These are phyloP conservation scores for Aleiodes leptofemur DNA, from an alignment of 2,888 invertebrate genomes.

Conservation along the genomic window DNA sequence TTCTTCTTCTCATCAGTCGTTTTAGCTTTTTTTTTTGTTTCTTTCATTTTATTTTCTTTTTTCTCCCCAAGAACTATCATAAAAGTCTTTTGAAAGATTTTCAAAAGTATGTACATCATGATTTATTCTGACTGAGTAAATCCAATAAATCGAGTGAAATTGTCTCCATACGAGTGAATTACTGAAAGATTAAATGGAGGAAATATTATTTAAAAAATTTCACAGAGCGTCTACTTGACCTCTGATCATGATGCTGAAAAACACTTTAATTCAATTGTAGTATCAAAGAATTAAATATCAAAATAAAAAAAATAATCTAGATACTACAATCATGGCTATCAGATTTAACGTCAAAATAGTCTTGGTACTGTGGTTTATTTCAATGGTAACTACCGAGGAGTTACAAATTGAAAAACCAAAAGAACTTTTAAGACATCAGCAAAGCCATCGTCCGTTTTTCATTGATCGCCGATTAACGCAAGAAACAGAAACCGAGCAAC, in stretches of 20 bases:
- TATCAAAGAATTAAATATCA: not conserved
- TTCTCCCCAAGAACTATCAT: not conserved
- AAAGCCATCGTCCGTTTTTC: slow-evolving; percentile 66
- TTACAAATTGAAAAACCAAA: slow-evolving; percentile 61
- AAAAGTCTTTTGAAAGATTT: slow-evolving; percentile 2
- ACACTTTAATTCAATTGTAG: not conserved
- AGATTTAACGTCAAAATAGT: not conserved
- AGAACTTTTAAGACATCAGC: slow-evolving; percentile 67
- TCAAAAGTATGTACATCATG: not conserved
- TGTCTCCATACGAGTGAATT: not conserved
- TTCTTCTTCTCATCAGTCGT: slow-evolving; percentile 16
- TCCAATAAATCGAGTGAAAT: not conserved
- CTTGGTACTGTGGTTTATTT: slow-evolving; percentile 1
- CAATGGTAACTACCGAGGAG: slow-evolving; percentile 41
- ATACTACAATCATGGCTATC: not conserved
- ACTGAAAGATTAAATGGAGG: slow-evolving; percentile 2
- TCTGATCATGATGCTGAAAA: not conserved
- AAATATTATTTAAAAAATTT: not conserved
- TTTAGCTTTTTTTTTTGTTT: not conserved
- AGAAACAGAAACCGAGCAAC: slow-evolving; percentile 25
- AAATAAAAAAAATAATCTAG: not conserved
- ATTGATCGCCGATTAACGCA: slow-evolving; percentile 66
- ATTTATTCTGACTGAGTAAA: not conserved
- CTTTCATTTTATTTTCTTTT: not conserved
- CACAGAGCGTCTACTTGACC: slow-evolving; percentile 10